Evolutionary conservation across 2,113 vertebrate genomes (phyloP).

Genomic region (Gavialis gangeticus): DNA sequence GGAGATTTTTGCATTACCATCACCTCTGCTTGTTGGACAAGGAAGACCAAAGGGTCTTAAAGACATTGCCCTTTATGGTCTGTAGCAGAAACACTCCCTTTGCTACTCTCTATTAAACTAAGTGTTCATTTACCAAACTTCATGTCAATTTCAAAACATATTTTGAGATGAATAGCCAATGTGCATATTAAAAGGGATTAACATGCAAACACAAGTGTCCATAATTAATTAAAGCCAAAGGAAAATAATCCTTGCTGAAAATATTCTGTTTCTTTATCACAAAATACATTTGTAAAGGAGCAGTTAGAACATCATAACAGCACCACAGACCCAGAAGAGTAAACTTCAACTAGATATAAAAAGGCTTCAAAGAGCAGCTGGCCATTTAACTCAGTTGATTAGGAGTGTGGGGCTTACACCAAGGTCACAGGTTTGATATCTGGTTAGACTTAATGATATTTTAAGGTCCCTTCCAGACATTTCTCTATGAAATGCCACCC

Average conservation of each 20-base stretch:
- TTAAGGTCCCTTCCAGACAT: too few species aligned
- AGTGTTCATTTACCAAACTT: neutral
- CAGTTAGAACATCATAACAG: neutral
- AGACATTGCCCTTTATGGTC: neutral
- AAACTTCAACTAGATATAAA: too few species aligned
- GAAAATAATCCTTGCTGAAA: too few species aligned
- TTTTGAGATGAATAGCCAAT: too few species aligned
- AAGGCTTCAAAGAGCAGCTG: neutral
- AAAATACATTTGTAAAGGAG: neutral
- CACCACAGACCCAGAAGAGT: neutral
- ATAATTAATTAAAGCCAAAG: too few species aligned
- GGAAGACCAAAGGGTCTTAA: neutral
- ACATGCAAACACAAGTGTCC: too few species aligned
- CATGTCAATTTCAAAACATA: neutral
- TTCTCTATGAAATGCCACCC: too few species aligned
- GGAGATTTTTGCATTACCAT: constrained; percentile 6
- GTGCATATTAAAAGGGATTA: too few species aligned
- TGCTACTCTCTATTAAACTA: neutral
- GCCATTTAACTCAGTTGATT: neutral
- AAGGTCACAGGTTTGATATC: too few species aligned
- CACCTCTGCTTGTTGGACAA: constrained; percentile 9
- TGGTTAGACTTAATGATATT: too few species aligned
- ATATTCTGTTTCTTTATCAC: neutral
- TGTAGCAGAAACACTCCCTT: constrained; percentile 10
- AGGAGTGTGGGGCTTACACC: too few species aligned